Conservation (phyloP, 2,113 vertebrate genomes). For the Melanostigma gelatinosum region DNA sequence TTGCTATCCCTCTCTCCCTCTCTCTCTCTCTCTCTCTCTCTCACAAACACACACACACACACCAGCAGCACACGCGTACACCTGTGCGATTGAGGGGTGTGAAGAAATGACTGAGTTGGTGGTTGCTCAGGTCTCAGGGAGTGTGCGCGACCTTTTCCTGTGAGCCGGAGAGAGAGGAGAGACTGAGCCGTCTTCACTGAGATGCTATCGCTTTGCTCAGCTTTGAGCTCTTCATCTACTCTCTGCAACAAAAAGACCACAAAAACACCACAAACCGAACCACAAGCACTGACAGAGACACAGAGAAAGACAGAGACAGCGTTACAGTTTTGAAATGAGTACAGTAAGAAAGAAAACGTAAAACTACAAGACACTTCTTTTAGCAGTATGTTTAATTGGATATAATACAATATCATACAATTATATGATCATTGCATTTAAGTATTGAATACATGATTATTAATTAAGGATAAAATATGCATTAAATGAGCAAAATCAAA, state of each 20-base stretch:
- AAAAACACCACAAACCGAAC: constrained; percentile 78
- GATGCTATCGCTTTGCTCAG: constrained; percentile 69
- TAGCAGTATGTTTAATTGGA: constrained; percentile 13
- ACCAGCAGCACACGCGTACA: constrained; percentile 39
- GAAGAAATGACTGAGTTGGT: constrained; percentile 53
- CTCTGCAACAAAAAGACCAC: constrained; percentile 83
- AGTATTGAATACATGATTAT: background rate
- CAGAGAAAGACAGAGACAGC: constrained; percentile 2
- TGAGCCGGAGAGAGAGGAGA: constrained; percentile 61
- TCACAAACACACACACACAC: background rate
- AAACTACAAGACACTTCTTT: background rate
- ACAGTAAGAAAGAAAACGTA: background rate
- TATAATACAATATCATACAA: background rate
- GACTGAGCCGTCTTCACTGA: constrained; percentile 38
- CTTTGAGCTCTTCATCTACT: constrained; percentile 76
- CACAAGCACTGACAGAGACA: constrained; percentile 67
- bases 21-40: constrained; percentile 1
- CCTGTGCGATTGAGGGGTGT: constrained; percentile 47
- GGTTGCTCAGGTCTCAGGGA: constrained; percentile 61
- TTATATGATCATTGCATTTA: background rate
- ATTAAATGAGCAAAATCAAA: background rate
- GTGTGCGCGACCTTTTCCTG: constrained; percentile 75
- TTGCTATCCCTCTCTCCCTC: background rate
- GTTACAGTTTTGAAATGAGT: constrained; percentile 12
- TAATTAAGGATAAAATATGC: too few species aligned